These are phyloP conservation scores for Petrocephalus zakoni DNA, from an alignment of 2,113 vertebrate genomes.

Conservation along the genomic window DNA sequence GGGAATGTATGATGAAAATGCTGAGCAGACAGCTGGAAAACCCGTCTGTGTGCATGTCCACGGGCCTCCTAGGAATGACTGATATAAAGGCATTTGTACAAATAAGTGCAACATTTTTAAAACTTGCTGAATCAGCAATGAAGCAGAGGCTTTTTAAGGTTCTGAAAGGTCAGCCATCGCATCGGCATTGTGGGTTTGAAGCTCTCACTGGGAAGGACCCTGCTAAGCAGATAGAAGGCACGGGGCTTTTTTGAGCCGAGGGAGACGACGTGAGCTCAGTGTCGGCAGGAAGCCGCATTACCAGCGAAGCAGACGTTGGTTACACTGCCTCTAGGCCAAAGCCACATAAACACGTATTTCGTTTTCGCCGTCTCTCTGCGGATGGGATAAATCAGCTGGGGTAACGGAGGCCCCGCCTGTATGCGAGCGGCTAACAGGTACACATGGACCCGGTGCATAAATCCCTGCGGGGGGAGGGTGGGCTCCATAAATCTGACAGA, in stretches of 20 bases:
- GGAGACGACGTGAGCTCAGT: neutral
- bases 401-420: constrained; percentile 53
- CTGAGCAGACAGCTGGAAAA: neutral
- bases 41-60: neutral
- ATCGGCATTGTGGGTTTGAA: neutral
- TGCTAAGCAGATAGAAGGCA: neutral
- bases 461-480: constrained; percentile 24
- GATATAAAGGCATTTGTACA: neutral
- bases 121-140: neutral
- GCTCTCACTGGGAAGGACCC: neutral
- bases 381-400: constrained; percentile 47
- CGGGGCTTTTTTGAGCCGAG: neutral
- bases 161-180: neutral
- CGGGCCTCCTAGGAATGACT: neutral
- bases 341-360: constrained; percentile 23
- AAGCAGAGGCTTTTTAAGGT: neutral
- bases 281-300: neutral
- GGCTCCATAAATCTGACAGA: constrained; percentile 49
- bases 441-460: constrained; percentile 45
- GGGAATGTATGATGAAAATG: neutral
- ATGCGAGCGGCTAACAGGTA: constrained; percentile 42
- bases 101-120: neutral
- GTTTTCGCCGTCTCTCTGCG: constrained; percentile 19
- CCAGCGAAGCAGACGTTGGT: neutral
- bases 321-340: constrained; percentile 29